A percentile compares a stretch with the other conserved stretches of the same genome.
Evolutionary conservation across 1,140 invertebrate genomes (phyloP).

Genomic region (Ceratitis capitata): DNA sequence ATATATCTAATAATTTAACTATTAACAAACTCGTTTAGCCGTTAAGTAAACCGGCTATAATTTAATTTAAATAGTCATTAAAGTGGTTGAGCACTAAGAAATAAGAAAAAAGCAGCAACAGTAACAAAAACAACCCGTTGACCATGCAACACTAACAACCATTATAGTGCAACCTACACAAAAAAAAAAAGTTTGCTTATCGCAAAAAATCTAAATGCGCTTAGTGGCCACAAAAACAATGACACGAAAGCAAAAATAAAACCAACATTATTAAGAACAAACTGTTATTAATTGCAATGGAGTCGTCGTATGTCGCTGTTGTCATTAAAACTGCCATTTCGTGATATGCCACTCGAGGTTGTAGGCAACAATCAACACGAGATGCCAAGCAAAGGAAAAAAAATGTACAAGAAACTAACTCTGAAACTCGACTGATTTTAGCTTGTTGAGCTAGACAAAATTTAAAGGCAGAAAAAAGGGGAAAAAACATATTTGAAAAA

Average conservation of each 20-base stretch:
- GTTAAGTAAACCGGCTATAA: neutral
- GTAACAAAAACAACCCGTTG: neutral
- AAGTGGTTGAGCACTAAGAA: neutral
- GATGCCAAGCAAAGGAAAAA: neutral
- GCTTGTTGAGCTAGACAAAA: neutral
- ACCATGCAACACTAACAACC: neutral
- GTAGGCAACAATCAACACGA: neutral
- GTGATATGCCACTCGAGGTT: neutral
- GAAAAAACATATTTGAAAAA: neutral
- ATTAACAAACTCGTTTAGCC: neutral
- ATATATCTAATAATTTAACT: no score
- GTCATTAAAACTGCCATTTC: neutral
- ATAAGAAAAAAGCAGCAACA: neutral
- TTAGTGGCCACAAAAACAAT: neutral
- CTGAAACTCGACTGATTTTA: no score
- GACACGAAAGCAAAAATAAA: neutral
- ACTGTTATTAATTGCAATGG: slow-evolving; percentile 11
- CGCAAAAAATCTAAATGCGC: no score
- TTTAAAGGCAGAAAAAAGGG: neutral
- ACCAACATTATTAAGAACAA: neutral
- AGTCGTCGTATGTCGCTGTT: neutral
- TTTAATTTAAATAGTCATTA: neutral
- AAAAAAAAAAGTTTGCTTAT: no score
- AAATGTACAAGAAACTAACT: neutral
- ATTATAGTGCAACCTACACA: neutral